These are phyloP conservation scores for Siniperca scherzeri DNA, from an alignment of 2,797 vertebrate species.

Conservation along the genomic window DNA sequence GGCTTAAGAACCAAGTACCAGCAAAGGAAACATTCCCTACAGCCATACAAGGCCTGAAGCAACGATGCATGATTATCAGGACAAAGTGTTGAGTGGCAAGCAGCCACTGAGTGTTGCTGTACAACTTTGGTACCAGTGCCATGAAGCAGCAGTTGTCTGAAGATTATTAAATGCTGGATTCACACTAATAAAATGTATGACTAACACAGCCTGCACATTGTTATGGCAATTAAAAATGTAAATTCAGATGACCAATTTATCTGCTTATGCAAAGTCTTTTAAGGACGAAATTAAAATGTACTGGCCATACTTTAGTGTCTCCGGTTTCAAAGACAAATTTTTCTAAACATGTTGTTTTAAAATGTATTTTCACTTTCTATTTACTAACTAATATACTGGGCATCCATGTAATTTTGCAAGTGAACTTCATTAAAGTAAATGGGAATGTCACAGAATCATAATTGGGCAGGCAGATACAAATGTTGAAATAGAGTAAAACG, in stretches of 20 bases:
- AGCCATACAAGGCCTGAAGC: constrained; percentile 73
- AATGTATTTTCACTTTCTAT: neutral
- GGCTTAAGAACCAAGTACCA: constrained; percentile 58
- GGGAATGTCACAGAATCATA: neutral
- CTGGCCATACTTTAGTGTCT: neutral
- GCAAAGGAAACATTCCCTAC: constrained; percentile 50
- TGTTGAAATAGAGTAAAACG: neutral
- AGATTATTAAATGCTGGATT: constrained; percentile 1
- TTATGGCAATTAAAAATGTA: neutral
- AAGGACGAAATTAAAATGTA: neutral
- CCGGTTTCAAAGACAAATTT: neutral
- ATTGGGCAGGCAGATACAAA: neutral
- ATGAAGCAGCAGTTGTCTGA: neutral
- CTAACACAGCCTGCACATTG: neutral
- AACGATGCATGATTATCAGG: constrained; percentile 57
- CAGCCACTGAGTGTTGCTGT: constrained; percentile 20
- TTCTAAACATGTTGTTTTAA: neutral
- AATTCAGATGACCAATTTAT: neutral
- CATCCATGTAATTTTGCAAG: neutral
- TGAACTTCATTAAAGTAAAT: neutral
- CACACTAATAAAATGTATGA: constrained; percentile 1
- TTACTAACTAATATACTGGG: neutral
- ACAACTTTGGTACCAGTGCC: constrained; percentile 5
- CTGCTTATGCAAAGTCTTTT: neutral
- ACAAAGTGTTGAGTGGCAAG: constrained; percentile 41